Percentiles rank a stretch among this genome's conserved stretches.
phyloP scores from a whole-genome alignment of 2,797 vertebrate species.

The Okamejei kenojei region DNA sequence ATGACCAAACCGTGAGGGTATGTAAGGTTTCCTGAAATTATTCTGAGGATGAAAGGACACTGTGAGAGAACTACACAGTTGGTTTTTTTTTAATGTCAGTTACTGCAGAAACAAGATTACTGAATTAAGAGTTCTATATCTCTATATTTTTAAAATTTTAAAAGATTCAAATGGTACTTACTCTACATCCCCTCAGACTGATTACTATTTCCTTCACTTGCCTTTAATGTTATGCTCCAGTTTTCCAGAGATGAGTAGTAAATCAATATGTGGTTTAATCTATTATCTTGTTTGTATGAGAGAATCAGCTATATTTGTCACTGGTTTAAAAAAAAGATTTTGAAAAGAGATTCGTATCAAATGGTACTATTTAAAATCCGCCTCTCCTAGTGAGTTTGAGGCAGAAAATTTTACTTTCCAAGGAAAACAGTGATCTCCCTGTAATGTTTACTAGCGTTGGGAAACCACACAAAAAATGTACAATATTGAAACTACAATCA shows the following conservation, averaged over 20 bases:
- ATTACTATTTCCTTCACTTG: neutral
- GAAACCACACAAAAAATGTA: neutral
- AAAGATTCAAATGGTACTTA: neutral
- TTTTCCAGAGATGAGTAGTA: neutral
- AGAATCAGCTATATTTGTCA: neutral
- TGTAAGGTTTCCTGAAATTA: conserved; percentile 42
- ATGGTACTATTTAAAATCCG: neutral
- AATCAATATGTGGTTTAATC: neutral
- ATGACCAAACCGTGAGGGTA: conserved; percentile 89
- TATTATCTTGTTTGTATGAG: neutral
- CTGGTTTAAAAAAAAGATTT: neutral
- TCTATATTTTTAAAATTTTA: neutral
- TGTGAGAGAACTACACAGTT: neutral
- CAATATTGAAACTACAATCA: neutral
- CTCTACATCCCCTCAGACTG: neutral
- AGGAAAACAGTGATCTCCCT: neutral
- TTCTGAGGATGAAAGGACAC: neutral
- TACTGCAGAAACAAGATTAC: neutral
- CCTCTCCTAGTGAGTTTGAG: neutral
- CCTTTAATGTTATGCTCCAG: neutral
- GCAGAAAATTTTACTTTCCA: neutral
- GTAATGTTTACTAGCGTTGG: neutral
- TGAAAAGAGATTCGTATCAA: neutral
- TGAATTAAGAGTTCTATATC: neutral
- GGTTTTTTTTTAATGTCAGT: neutral